Evolutionary conservation across 2,113 vertebrate species (phyloP).

Genomic region (Cryptomyrus ogoouensis): DNA sequence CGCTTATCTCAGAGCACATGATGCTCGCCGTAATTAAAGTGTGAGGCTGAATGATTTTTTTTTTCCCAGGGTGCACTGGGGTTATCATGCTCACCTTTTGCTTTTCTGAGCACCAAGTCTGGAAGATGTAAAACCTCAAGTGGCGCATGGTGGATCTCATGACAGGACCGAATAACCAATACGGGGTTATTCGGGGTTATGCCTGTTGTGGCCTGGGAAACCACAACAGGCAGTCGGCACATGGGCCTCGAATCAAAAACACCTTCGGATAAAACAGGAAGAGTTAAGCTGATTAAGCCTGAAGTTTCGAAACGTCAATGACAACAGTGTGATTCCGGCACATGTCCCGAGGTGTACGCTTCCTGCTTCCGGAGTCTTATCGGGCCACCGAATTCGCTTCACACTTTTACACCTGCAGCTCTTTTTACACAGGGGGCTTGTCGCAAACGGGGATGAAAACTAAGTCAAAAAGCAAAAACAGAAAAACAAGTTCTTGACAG

Average conservation of each 20-base stretch:
- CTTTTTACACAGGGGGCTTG: background rate
- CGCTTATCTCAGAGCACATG: slow-evolving; percentile 13
- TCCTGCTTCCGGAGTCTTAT: background rate
- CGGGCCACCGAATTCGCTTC: background rate
- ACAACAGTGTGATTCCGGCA: background rate
- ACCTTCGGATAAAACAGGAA: background rate
- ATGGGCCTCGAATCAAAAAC: background rate
- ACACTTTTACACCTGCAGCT: background rate
- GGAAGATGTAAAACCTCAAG: slow-evolving; percentile 10
- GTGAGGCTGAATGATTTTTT: slow-evolving; percentile 19
- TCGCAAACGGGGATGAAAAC: background rate
- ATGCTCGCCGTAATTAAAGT: slow-evolving; percentile 22
- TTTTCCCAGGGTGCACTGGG: background rate
- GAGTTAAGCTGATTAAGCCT: background rate
- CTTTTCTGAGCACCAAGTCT: background rate
- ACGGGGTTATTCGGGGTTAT: no score
- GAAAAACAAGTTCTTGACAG: background rate
- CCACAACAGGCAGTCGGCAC: background rate
- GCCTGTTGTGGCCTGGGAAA: no score
- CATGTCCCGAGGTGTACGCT: background rate
- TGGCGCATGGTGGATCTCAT: background rate
- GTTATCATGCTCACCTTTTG: slow-evolving; percentile 5
- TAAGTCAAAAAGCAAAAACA: background rate
- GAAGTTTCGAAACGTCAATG: background rate
- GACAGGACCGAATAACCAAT: background rate